Percentiles rank a stretch among this genome's conserved stretches.
phyloP scores from a whole-genome alignment of 2,888 invertebrate genomes.

The Synergus umbraculus region DNA sequence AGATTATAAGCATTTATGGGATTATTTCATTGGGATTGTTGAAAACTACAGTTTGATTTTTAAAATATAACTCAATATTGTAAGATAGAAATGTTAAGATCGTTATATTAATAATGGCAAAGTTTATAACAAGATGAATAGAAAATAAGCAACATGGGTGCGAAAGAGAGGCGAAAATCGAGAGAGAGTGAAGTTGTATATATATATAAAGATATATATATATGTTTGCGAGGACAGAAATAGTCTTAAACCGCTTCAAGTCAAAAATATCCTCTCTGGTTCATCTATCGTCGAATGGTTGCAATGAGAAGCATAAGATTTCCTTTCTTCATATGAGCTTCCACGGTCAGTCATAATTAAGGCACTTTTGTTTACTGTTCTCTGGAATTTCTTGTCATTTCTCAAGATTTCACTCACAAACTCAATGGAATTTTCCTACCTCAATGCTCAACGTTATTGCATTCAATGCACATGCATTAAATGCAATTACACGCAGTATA shows the following conservation, averaged over 20 bases:
- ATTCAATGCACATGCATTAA: not conserved
- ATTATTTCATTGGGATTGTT: no score
- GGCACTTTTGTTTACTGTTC: not conserved
- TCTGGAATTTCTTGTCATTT: not conserved
- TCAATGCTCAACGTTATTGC: not conserved
- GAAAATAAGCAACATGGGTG: not conserved
- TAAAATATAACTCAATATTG: no score
- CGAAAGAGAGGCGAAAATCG: slow-evolving; percentile 9
- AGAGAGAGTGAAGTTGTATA: not conserved
- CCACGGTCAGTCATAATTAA: slow-evolving; percentile 25
- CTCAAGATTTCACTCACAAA: not conserved
- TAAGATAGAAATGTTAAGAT: no score
- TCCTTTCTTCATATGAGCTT: slow-evolving; percentile 13
- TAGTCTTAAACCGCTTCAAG: slow-evolving; percentile 33
- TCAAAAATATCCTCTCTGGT: slow-evolving; percentile 39
- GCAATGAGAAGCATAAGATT: slow-evolving; percentile 36
- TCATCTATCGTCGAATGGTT: slow-evolving; percentile 32
- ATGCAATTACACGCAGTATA: no score
- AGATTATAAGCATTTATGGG: not conserved
- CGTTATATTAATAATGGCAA: not conserved
- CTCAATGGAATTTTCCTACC: not conserved
- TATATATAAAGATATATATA: not conserved
- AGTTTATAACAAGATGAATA: not conserved
- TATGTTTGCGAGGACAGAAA: slow-evolving; percentile 29
- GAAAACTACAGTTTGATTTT: no score